Percentiles rank a stretch among this genome's conserved stretches.
Evolutionary conservation across 1,140 invertebrate species (phyloP).

Genomic region (Zophobas morio): DNA sequence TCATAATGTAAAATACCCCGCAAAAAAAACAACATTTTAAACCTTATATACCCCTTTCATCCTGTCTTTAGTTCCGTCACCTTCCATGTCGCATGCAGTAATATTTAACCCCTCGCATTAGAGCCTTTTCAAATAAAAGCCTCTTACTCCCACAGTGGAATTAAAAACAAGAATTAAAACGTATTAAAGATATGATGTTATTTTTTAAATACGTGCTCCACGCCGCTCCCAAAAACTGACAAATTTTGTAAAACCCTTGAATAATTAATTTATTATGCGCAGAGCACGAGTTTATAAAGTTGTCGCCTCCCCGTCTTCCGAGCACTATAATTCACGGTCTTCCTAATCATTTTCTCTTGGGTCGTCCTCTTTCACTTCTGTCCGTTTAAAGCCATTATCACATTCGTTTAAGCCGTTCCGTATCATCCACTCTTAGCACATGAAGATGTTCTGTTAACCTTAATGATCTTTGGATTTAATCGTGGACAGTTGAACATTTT

Average conservation of each 20-base stretch:
- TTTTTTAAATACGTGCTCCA: conserved; percentile 9
- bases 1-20: too few species aligned
- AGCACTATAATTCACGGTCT: conserved; percentile 12
- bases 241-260: conserved; percentile 12
- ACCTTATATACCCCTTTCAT: not conserved
- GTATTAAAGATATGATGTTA: conserved; percentile 15
- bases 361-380: conserved; percentile 27
- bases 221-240: conserved; percentile 16
- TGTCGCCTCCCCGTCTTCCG: conserved; percentile 3
- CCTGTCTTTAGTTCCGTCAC: too few species aligned
- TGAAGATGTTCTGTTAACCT: not conserved
- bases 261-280: conserved; percentile 33
- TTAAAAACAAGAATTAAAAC: conserved; percentile 21
- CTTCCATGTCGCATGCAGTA: not conserved
- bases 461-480: conserved; percentile 11
- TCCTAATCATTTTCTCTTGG: conserved; percentile 31
- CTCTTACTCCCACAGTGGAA: not conserved
- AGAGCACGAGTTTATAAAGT: conserved; percentile 26
- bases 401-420: conserved; percentile 26
- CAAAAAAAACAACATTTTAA: not conserved
- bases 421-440: conserved; percentile 25
- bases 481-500: not conserved
- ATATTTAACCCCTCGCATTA: not conserved
- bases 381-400: conserved; percentile 27
- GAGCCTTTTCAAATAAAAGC: conserved; percentile 5